Conservation (phyloP, 2,797 vertebrate species). For the Lithobates sylvaticus region DNA sequence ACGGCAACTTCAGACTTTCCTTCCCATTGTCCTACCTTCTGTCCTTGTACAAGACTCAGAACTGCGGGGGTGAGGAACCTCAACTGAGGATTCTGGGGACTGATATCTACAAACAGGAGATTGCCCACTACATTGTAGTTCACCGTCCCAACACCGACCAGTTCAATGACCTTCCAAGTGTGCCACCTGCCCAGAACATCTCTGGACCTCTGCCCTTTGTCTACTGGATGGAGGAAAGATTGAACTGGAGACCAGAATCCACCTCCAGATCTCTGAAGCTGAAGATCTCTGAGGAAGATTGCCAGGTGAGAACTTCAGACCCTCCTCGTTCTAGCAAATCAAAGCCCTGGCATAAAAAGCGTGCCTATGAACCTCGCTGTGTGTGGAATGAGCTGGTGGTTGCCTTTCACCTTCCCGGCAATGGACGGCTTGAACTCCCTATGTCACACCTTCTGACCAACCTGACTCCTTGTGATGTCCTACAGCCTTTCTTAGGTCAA, state of each 20-base stretch:
- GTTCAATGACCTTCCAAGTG: not conserved
- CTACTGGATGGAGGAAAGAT: not conserved
- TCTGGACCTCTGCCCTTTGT: not conserved
- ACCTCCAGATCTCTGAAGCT: not conserved
- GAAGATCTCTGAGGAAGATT: not conserved
- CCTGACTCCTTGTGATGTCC: constrained; percentile 2
- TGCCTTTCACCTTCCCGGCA: constrained; percentile 24
- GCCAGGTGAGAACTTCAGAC: not conserved
- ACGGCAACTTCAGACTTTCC: constrained; percentile 22
- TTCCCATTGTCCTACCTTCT: not conserved
- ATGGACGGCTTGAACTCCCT: not conserved
- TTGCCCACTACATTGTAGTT: constrained; percentile 18
- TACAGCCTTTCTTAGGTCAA: not conserved
- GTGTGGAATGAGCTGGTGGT: constrained; percentile 49
- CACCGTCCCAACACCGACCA: constrained; percentile 12
- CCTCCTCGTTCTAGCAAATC: not conserved
- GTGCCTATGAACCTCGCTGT: not conserved
- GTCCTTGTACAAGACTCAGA: not conserved
- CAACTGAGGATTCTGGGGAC: constrained; percentile 25
- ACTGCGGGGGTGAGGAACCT: constrained; percentile 5
- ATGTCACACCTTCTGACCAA: not conserved
- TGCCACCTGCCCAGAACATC: not conserved
- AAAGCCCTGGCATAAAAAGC: not conserved
- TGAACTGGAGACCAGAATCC: constrained; percentile 39
- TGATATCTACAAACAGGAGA: constrained; percentile 40